Conservation (phyloP, 2,888 invertebrate species). For the Apoderus coryli region DNA sequence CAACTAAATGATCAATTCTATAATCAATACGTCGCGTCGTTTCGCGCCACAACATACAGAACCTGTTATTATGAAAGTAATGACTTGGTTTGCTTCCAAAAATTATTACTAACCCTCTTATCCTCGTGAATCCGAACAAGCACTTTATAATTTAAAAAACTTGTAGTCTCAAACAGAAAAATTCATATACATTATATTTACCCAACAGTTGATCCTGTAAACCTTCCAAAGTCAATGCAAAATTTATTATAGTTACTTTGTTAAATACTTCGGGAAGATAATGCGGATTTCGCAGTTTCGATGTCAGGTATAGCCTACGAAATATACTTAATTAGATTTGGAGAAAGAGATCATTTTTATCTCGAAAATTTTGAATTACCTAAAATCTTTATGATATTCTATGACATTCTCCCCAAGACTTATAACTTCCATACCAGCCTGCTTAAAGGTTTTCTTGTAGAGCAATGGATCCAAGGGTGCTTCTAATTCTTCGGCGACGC, state of each 20-base stretch:
- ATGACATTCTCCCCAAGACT: conserved; percentile 65
- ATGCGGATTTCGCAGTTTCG: conserved; percentile 72
- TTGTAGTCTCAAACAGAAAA: background rate
- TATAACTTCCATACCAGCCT: conserved; percentile 60
- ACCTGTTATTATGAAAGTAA: no score
- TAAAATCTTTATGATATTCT: conserved; percentile 58
- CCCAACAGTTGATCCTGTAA: conserved; percentile 72
- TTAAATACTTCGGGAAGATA: conserved; percentile 73
- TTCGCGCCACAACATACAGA: no score
- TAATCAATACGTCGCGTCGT: no score
- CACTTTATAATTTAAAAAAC: no score
- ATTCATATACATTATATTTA: conserved; percentile 22
- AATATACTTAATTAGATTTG: background rate
- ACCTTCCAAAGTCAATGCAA: conserved; percentile 68
- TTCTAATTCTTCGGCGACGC: conserved; percentile 62
- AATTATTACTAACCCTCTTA: no score
- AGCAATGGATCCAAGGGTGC: conserved; percentile 65
- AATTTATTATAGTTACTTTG: conserved; percentile 71
- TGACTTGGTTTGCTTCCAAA: no score
- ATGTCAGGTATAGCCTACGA: conserved; percentile 58
- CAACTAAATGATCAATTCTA: no score
- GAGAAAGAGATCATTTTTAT: background rate
- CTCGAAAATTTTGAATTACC: conserved; percentile 4
- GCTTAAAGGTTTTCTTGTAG: conserved; percentile 56
- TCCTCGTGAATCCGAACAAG: no score